Conservation (phyloP, 2,113 vertebrate genomes). For the Dolichotis patagonum region DNA sequence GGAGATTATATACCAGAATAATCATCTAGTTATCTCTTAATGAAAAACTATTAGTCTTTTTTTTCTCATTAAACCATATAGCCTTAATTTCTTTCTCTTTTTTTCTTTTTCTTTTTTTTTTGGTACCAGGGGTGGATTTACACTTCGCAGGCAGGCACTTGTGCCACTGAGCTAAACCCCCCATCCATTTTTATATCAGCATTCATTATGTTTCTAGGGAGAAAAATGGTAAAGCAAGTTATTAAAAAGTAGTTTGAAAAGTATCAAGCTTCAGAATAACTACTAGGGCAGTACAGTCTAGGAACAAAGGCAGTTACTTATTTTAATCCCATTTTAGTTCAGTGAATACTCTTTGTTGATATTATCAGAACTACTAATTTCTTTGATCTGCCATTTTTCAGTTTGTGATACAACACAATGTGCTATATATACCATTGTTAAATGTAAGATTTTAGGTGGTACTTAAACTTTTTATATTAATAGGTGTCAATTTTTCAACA, state of each 20-base stretch:
- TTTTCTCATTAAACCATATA: constrained; percentile 19
- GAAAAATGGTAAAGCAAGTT: neutral
- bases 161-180: no score
- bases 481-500: neutral
- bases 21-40: neutral
- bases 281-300: neutral
- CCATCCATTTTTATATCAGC: neutral
- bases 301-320: neutral
- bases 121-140: no score
- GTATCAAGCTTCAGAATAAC: neutral
- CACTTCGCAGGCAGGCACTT: no score
- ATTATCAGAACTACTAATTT: constrained; percentile 2
- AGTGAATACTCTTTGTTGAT: neutral
- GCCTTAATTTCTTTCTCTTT: neutral
- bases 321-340: constrained; percentile 14
- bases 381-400: neutral
- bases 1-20: neutral
- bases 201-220: constrained; percentile 1
- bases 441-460: constrained; percentile 5
- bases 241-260: neutral
- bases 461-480: neutral
- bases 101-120: no score
- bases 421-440: neutral
- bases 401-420: neutral
- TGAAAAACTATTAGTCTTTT: constrained; percentile 2